Evolutionary conservation across 2,888 invertebrate genomes (phyloP).

Genomic region (Brenthis daphne): DNA sequence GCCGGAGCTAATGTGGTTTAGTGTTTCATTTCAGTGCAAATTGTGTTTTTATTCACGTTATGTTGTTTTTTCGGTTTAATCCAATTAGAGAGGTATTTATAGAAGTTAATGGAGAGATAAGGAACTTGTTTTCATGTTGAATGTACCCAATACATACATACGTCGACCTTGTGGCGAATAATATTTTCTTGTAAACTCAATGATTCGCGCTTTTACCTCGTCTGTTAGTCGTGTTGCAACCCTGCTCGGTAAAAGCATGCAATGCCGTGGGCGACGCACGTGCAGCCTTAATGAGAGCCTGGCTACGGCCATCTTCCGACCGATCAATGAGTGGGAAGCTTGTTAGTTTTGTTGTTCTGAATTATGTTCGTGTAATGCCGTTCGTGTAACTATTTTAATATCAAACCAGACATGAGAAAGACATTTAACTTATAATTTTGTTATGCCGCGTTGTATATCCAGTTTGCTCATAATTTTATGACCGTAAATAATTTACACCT

Average conservation of each 20-base stretch:
- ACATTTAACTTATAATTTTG: constrained; percentile 40
- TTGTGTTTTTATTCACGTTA: constrained; percentile 71
- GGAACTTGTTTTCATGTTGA: constrained; percentile 27
- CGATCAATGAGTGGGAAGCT: constrained; percentile 58
- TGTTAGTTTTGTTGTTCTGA: constrained; percentile 54
- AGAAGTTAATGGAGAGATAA: constrained; percentile 29
- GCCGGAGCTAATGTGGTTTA: constrained; percentile 79
- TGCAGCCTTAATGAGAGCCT: constrained; percentile 69
- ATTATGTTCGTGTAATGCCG: constrained; percentile 37
- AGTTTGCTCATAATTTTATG: constrained; percentile 27
- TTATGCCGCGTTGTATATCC: constrained; percentile 31
- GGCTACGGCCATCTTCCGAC: constrained; percentile 62
- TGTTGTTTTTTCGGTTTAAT: constrained; percentile 59
- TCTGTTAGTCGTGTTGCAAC: constrained; percentile 27
- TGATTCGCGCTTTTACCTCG: constrained; percentile 20
- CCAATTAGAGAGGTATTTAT: constrained; percentile 47
- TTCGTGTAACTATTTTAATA: constrained; percentile 39
- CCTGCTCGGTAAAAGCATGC: constrained; percentile 38
- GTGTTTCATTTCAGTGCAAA: constrained; percentile 76
- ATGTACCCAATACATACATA: constrained; percentile 11
- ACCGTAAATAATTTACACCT: constrained; percentile 14
- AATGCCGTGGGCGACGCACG: constrained; percentile 70
- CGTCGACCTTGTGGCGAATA: constrained; percentile 16
- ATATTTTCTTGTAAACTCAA: constrained; percentile 9
- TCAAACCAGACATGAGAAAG: constrained; percentile 34